Evolutionary conservation across 2,888 invertebrate genomes (phyloP).

Genomic region (Orchesellides sinensis): DNA sequence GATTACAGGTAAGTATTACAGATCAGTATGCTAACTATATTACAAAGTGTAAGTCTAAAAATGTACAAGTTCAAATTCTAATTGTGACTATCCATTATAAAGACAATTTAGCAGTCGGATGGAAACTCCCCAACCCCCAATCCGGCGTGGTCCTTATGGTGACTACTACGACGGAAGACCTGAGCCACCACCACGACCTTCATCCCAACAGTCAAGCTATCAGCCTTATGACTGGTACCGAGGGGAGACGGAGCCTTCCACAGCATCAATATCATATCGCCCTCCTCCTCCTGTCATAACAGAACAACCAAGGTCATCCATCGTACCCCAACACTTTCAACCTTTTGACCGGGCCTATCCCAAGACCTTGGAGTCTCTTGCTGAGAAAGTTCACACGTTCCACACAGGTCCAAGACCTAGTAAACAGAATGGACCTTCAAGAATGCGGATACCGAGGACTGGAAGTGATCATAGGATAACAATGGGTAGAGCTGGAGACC

Average conservation of each 20-base stretch:
- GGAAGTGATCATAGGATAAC: conserved; percentile 90
- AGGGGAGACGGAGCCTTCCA: conserved; percentile 57
- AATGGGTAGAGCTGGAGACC: conserved; percentile 64
- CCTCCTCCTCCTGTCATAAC: conserved; percentile 90
- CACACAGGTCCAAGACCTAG: conserved; percentile 80
- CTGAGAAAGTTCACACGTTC: conserved; percentile 94
- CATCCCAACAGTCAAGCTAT: conserved; percentile 72
- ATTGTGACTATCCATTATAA: background rate
- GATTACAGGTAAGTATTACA: conserved; percentile 70
- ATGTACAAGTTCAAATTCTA: background rate
- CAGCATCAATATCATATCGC: conserved; percentile 83
- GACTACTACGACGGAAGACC: conserved; percentile 72
- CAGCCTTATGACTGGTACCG: conserved; percentile 73
- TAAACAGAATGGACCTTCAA: conserved; percentile 67
- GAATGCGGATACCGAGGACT: conserved; percentile 82
- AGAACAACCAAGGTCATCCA: conserved; percentile 89
- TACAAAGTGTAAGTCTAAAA: background rate
- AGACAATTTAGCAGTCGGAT: conserved; percentile 59
- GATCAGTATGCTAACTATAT: too few species aligned
- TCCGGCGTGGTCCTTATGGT: conserved; percentile 71
- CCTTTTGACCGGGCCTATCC: conserved; percentile 92
- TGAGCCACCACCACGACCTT: conserved; percentile 72
- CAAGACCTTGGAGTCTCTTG: conserved; percentile 92
- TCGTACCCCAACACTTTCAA: conserved; percentile 86
- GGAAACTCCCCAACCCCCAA: conserved; percentile 73